Base-by-base conservation (phyloP, 2,888 invertebrate species). In the Lasiommata megera region DNA sequence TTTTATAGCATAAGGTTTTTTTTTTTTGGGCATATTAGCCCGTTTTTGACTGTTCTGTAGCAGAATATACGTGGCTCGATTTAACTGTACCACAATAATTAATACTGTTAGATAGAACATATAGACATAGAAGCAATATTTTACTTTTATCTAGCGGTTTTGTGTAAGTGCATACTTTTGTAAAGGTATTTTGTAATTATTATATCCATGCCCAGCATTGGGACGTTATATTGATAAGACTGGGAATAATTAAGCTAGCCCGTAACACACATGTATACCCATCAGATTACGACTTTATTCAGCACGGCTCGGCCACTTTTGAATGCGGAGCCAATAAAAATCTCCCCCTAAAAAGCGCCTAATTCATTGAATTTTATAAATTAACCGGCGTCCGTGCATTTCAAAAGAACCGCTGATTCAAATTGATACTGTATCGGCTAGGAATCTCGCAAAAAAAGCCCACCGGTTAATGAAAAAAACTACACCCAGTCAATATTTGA, bases 401-500 rank as follows among this genome's bases (percentile, higher is more conserved):
- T 81, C 79, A 83, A 82, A 80, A 73, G 79, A 75, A 77, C 63
- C 64, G 70, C 69, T 68, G 77, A 77, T 79, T 81, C 77, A 79
- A 79, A 81, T 80, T 77, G 81, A 80, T 73, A 73, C 79, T 67
- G 77, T 73, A 75, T 71, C 71, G 72, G 70, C 72, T 63, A 65
- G 67, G 69, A 72, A 72, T 72, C 77, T 73, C 61, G 77, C 81
- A 82, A 85, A 86, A n/a, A 88, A 88, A 81, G 75, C 73, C 71
- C 73, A 77, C 76, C 78, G 81, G 84, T 77, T 88, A 88, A 86
- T 88, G 85, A 86, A 89, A 88, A 88, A 67, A 88, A 88, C 86
- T 87, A 88, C 87, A 88, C 76, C 82, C 83, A 84, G 84, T 86
- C 88, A 89, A 89, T 90, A 88, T 88, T 88, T 90, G 89, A 90